Conservation (phyloP, 2,888 invertebrate genomes). For the Beris chalybata region DNA sequence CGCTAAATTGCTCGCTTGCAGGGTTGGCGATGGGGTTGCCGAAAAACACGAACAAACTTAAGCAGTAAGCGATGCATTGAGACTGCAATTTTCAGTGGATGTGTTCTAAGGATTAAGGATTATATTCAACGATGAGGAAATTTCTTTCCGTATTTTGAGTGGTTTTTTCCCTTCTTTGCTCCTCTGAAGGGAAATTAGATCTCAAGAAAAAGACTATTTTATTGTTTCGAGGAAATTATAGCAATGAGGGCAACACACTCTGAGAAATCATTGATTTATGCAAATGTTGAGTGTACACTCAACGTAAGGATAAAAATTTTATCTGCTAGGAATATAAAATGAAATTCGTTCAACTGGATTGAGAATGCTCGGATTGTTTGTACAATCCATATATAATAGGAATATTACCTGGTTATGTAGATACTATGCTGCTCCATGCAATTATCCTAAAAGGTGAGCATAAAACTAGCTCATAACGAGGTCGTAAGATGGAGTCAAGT, state of each 20-base stretch:
- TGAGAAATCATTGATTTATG: not conserved
- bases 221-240: not conserved
- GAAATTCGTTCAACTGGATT: no score
- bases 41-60: conserved; percentile 2
- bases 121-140: conserved; percentile 4
- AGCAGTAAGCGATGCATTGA: conserved; percentile 1
- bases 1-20: conserved; percentile 11
- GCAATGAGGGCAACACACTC: conserved; percentile 1
- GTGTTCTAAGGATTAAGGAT: not conserved
- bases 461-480: no score
- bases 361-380: no score
- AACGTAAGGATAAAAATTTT: no score
- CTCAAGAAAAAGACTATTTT: not conserved
- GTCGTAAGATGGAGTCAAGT: no score
- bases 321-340: no score
- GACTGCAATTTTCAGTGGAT: conserved; percentile 6
- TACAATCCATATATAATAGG: no score
- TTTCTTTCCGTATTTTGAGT: not conserved
- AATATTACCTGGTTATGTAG: no score
- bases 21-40: not conserved
- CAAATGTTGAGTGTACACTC: no score
- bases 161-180: not conserved
- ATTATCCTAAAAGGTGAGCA: no score
- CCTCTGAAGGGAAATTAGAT: not conserved
- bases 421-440: no score